Base-by-base conservation (phyloP, 1,140 invertebrate genomes). In the Zaprionus kolodkinae region DNA sequence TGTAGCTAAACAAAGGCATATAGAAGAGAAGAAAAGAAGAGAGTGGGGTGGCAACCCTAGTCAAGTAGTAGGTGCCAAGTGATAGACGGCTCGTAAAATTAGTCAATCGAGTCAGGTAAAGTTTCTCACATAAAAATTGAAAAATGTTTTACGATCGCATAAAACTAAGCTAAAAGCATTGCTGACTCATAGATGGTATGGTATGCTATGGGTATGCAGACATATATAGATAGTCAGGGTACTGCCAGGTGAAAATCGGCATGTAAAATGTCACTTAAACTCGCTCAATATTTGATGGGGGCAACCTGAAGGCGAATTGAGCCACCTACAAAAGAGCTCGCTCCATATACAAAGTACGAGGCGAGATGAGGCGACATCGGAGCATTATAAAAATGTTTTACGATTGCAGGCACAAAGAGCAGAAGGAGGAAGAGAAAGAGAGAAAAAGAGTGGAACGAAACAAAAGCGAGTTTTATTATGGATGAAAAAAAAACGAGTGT, bases 361-460 rank as follows among this genome's bases (percentile, higher is more conserved):
- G 45, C 60, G 52, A 21, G 21, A 21, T 21, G 21, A 71, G 66
- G 64, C 79, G 81, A 82, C 76, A 77, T 72, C 56, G 72, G 65
- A 48, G 82, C 80, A 88, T 87, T 87, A 84, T 88, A 86, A 83
- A 88, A 87, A 87, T 87, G 77, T 88, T 87, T 87, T 87, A 87
- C 84, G 84, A 87, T 83, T 86, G 73, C 59, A 27, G 64, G 60
- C 73, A 68, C 62, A 72, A 72, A 65, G 35, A 61, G 69, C 38
- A 60, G 54, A 75, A 68, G 66, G 40, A 55, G 63, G 63, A 52
- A 38, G 27, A 35, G 50, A 38, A 36, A 69, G 33, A 3, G 13
- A 62, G 36, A 48, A 35, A 36, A 64, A 63, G 72, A 60, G 45
- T 45, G 78, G 38, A 74, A 71, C 52, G 67, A 79, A 82, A 78